Evolutionary conservation across 1,140 invertebrate genomes (phyloP).

Genomic region (Ceratina japonica): DNA sequence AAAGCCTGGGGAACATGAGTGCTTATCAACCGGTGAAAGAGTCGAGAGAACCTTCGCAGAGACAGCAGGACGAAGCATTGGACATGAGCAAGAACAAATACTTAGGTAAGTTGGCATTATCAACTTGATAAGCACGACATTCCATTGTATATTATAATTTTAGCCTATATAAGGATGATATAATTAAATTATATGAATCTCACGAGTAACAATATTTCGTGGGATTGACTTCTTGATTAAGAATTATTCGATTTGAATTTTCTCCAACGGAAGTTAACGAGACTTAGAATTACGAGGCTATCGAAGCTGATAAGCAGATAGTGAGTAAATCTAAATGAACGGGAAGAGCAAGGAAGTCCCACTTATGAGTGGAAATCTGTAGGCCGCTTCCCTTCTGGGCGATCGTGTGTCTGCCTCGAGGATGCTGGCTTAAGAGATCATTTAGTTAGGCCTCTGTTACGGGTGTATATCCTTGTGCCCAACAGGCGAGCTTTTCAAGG

Average conservation of each 20-base stretch:
- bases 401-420: conserved; percentile 57
- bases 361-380: conserved; percentile 6
- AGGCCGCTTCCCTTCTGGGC: conserved; percentile 26
- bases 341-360: not conserved
- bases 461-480: conserved; percentile 48
- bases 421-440: conserved; percentile 67
- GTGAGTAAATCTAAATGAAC: not conserved
- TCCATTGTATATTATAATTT: too few relatives aligned
- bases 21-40: conserved; percentile 68
- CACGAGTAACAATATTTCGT: too few relatives aligned
- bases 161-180: too few relatives aligned
- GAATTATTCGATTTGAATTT: not conserved
- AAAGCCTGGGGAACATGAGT: conserved; percentile 60
- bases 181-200: too few relatives aligned
- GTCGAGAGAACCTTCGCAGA: conserved; percentile 57
- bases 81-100: conserved; percentile 79
- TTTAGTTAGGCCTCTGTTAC: conserved; percentile 60
- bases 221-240: not conserved
- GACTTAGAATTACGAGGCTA: conserved; percentile 9
- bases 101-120: conserved; percentile 66
- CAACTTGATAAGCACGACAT: not conserved
- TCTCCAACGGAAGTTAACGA: not conserved
- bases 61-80: conserved; percentile 76
- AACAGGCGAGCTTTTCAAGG: conserved; percentile 71
- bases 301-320: conserved; percentile 23